A percentile compares a stretch with the other conserved stretches of the same genome.
Conservation (phyloP, 2,888 invertebrate species). For the Taphrorychus bicolor region DNA sequence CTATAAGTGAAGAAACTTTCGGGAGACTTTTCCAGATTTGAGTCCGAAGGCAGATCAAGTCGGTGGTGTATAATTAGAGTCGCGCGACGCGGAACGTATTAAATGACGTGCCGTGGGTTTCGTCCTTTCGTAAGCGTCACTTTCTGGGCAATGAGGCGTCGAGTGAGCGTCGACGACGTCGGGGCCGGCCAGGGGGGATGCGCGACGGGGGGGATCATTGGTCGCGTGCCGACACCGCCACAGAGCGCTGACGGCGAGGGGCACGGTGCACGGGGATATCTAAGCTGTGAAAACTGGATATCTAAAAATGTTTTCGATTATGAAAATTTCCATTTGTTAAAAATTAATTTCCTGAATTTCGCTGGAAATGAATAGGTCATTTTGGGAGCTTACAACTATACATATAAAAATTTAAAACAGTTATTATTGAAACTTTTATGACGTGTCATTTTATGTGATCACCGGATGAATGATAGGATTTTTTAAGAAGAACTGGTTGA, state of each 20-base stretch:
- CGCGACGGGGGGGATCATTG: conserved; percentile 54
- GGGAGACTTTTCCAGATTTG: neutral
- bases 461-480: too few species aligned
- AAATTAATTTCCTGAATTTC: neutral
- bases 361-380: neutral
- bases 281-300: conserved; percentile 28
- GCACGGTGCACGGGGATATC: conserved; percentile 7
- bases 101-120: conserved; percentile 17
- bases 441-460: too few species aligned
- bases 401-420: too few species aligned
- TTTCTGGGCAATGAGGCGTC: conserved; percentile 51
- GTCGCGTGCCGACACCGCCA: conserved; percentile 62
- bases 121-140: conserved; percentile 37
- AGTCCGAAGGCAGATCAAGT: neutral
- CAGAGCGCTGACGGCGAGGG: conserved; percentile 54
- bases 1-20: neutral
- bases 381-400: neutral
- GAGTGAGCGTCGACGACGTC: conserved; percentile 54
- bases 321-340: neutral
- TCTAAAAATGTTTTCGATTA: conserved; percentile 48
- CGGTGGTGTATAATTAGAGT: neutral
- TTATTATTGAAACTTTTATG: too few species aligned
- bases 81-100: conserved; percentile 6
- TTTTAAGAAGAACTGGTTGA: too few species aligned
- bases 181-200: conserved; percentile 49